These are phyloP conservation scores for Nothobranchius furzeri DNA, from an alignment of 2,113 vertebrate species.

Conservation along the genomic window DNA sequence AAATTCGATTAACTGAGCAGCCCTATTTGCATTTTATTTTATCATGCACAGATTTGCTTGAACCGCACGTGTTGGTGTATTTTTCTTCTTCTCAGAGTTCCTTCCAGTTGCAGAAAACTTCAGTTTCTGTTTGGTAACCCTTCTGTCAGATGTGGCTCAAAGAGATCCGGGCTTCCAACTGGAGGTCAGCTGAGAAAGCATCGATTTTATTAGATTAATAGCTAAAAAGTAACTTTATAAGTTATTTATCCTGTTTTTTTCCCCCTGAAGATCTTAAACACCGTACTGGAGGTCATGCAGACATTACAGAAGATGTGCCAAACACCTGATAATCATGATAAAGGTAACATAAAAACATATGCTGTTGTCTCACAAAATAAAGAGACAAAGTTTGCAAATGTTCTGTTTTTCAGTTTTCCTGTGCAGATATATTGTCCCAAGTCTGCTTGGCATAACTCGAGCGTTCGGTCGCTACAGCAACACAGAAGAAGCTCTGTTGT, in stretches of 20 bases:
- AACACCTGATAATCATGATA: constrained; percentile 89
- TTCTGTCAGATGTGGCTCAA: constrained; percentile 91
- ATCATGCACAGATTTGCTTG: constrained; percentile 1
- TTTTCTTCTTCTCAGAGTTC: constrained; percentile 72
- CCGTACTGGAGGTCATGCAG: constrained; percentile 88
- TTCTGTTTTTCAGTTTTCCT: constrained; percentile 83
- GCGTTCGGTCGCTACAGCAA: constrained; percentile 94
- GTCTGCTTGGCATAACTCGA: constrained; percentile 89
- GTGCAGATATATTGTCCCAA: constrained; percentile 89
- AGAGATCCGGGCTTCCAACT: constrained; percentile 67
- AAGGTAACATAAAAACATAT: constrained; percentile 79
- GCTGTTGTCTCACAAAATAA: not conserved
- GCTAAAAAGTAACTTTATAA: not conserved
- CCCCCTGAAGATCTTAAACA: constrained; percentile 84
- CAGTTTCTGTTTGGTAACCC: constrained; percentile 92
- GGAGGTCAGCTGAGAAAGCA: constrained; percentile 56
- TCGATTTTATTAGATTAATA: not conserved
- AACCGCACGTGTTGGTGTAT: not conserved
- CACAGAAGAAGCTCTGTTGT: constrained; percentile 89
- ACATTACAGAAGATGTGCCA: constrained; percentile 90
- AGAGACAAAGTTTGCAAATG: not conserved
- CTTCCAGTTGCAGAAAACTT: constrained; percentile 95
- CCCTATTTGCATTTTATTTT: not conserved
- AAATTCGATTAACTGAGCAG: no score
- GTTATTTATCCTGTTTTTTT: not conserved